Conservation (phyloP, 2,797 vertebrate genomes). For the Cichlasoma orientale region DNA sequence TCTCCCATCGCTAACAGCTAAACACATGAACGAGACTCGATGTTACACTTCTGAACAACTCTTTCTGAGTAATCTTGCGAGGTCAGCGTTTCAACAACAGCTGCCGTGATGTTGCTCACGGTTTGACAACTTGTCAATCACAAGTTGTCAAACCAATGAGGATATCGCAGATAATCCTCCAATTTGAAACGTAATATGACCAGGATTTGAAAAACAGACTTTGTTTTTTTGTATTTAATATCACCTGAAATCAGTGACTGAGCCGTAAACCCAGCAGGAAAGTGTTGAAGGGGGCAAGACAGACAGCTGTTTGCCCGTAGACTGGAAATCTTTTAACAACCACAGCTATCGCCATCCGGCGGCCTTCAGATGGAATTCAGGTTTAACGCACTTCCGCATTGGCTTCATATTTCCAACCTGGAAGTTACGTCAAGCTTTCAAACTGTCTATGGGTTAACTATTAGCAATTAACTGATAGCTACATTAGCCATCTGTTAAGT, state of each 20-base stretch:
- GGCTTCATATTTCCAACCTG: background rate
- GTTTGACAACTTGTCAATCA: background rate
- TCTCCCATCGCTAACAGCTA: background rate
- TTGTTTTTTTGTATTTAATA: background rate
- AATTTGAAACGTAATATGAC: background rate
- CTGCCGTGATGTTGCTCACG: rapidly evolving
- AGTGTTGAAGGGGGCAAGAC: background rate
- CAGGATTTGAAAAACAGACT: background rate
- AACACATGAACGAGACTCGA: background rate
- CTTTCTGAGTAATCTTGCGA: background rate
- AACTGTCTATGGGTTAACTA: background rate
- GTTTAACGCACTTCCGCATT: background rate
- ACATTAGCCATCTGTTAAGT: background rate
- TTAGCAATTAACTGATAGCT: background rate
- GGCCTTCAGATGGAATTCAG: background rate
- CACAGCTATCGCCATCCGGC: rapidly evolving
- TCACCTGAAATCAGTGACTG: background rate
- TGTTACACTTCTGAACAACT: background rate
- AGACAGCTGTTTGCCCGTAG: background rate
- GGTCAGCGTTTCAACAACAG: background rate
- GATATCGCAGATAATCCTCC: rapidly evolving
- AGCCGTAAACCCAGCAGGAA: background rate
- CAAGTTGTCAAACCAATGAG: rapidly evolving
- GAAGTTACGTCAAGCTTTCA: background rate
- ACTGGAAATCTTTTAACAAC: background rate